Conservation (phyloP, 2,113 vertebrate genomes). For the Pongo abelii region DNA sequence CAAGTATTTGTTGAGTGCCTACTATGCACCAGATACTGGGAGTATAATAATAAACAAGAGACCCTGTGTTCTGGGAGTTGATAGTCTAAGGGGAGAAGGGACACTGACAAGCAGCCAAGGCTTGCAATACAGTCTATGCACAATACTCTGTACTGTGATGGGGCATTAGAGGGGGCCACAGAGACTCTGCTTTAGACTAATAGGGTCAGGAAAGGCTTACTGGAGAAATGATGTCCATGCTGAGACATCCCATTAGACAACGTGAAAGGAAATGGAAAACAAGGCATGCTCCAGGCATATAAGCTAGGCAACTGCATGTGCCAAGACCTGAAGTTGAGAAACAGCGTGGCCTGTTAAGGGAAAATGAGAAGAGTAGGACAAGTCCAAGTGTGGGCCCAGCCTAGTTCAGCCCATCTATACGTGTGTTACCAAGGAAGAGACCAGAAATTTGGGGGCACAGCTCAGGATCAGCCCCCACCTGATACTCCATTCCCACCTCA, state of each 20-base stretch:
- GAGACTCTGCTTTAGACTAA: neutral
- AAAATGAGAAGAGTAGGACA: neutral
- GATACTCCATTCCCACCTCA: neutral
- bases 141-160: neutral
- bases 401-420: neutral
- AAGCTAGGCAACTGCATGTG: neutral
- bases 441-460: neutral
- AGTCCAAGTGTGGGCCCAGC: neutral
- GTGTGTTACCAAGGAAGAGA: neutral
- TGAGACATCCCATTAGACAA: neutral
- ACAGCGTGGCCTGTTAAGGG: neutral
- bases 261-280: neutral
- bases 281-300: neutral
- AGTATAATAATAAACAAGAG: neutral
- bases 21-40: neutral
- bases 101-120: neutral
- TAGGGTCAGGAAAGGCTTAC: neutral
- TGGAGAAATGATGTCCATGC: neutral
- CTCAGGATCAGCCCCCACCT: neutral
- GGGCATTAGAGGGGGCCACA: neutral
- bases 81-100: neutral
- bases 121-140: neutral
- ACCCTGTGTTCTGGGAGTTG: neutral
- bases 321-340: neutral
- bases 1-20: neutral